These are phyloP conservation scores for Turdus rufiventris DNA, from an alignment of 2,113 vertebrate genomes.

Conservation along the genomic window DNA sequence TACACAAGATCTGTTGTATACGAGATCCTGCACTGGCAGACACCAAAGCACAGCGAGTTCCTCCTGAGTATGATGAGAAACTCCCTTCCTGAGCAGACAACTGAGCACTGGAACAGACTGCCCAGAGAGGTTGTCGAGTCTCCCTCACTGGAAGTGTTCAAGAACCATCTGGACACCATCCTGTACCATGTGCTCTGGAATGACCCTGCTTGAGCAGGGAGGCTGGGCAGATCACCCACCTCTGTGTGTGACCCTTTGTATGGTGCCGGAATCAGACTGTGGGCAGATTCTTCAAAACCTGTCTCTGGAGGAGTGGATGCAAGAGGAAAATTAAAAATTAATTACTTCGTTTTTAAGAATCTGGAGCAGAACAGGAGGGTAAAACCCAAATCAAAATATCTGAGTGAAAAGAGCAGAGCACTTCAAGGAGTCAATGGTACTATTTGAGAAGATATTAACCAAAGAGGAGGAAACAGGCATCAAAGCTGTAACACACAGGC, in stretches of 20 bases:
- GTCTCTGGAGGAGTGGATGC: not conserved
- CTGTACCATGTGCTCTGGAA: not conserved
- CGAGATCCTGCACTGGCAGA: not conserved
- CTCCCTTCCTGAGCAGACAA: fast-evolving
- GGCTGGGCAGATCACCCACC: not conserved
- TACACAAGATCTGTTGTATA: not conserved
- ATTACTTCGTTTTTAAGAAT: not conserved
- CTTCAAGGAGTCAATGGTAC: not conserved
- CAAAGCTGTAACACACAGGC: not conserved
- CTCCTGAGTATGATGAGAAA: not conserved
- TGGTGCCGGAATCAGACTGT: not conserved
- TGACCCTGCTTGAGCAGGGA: not conserved
- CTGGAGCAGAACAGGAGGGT: not conserved
- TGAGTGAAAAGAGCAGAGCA: not conserved
- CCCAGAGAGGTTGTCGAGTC: not conserved
- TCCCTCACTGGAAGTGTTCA: not conserved
- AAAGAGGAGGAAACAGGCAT: not conserved
- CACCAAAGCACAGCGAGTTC: not conserved
- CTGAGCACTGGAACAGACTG: not conserved
- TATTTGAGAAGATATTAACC: not conserved
- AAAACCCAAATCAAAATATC: not conserved
- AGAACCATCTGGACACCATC: too few relatives aligned
- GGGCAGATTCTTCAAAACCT: not conserved
- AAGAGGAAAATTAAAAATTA: not conserved
- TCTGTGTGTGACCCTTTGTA: not conserved